Evolutionary conservation across 1,140 invertebrate genomes (phyloP).

Genomic region (Odontomachus brunneus): DNA sequence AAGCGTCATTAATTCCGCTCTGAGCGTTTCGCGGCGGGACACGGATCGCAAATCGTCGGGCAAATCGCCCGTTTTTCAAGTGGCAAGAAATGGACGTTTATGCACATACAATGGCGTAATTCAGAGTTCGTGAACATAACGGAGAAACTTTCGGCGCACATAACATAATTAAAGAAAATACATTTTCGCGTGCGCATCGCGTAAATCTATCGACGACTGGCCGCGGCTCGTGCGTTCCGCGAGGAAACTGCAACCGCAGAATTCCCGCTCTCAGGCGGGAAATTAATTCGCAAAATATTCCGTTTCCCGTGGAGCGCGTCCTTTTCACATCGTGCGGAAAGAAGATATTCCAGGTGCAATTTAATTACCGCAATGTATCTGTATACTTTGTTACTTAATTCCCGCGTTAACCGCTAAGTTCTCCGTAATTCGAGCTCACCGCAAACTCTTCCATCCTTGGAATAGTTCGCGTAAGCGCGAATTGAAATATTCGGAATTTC

Average conservation of each 20-base stretch:
- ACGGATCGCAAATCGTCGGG: background rate
- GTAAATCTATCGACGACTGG: slow-evolving; percentile 6
- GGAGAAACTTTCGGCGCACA: slow-evolving; percentile 15
- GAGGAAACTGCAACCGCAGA: background rate
- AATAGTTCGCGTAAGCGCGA: slow-evolving; percentile 14
- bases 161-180: slow-evolving; percentile 25
- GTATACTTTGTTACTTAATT: slow-evolving; percentile 27
- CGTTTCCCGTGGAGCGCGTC: background rate
- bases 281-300: slow-evolving; percentile 29
- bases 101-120: background rate
- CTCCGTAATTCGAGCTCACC: slow-evolving; percentile 5
- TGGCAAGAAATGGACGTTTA: background rate
- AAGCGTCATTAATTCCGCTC: too few species aligned
- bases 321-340: background rate
- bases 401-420: slow-evolving; percentile 6
- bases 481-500: slow-evolving; percentile 39
- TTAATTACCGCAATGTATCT: slow-evolving; percentile 26
- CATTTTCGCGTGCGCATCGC: background rate
- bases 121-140: background rate
- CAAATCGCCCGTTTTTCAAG: background rate
- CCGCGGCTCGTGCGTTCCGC: background rate
- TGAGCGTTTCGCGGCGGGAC: background rate
- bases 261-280: too few species aligned
- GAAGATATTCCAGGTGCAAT: slow-evolving; percentile 29
- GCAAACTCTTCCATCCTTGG: slow-evolving; percentile 37